phyloP scores from a whole-genome alignment of 2,888 invertebrate genomes.

The Hecatera dysodea region DNA sequence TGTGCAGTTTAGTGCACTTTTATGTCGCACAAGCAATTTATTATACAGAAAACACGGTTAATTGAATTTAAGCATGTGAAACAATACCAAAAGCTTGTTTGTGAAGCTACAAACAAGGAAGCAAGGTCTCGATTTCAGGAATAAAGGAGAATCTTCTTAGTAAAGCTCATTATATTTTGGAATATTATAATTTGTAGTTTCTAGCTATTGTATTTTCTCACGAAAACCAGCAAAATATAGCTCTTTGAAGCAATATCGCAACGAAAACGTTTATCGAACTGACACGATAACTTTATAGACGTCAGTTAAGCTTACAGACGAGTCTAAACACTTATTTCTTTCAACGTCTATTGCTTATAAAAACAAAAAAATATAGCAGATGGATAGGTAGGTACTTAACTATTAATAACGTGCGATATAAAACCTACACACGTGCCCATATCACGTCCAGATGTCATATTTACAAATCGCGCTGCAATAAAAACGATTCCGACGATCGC shows the following conservation, averaged over 20 bases:
- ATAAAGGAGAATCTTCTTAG: background rate
- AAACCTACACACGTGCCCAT: slow-evolving; percentile 27
- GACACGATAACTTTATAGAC: slow-evolving; percentile 9
- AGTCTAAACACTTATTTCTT: slow-evolving; percentile 7
- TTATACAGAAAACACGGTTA: slow-evolving; percentile 22
- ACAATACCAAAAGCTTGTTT: background rate
- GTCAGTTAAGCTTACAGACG: background rate
- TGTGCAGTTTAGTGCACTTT: slow-evolving; percentile 42
- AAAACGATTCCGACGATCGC: slow-evolving; percentile 73
- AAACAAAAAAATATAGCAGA: background rate
- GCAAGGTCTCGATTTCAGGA: background rate
- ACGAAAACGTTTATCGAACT: slow-evolving; percentile 1
- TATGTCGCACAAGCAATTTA: slow-evolving; percentile 30
- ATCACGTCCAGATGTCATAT: slow-evolving; percentile 64
- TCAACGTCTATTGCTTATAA: slow-evolving; percentile 10
- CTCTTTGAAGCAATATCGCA: background rate
- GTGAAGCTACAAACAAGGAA: too few relatives aligned
- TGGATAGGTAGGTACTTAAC: background rate
- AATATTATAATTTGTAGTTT: background rate
- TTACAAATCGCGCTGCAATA: slow-evolving; percentile 66
- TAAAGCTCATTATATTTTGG: background rate
- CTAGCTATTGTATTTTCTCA: too few relatives aligned
- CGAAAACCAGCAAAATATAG: background rate
- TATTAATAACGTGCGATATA: slow-evolving; percentile 19
- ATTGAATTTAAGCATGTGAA: slow-evolving; percentile 22